Evolutionary conservation across 1,140 invertebrate species (phyloP), one percentile per base, ranked within the genome.

Genomic region (Akabosia matsudoensis): DNA sequence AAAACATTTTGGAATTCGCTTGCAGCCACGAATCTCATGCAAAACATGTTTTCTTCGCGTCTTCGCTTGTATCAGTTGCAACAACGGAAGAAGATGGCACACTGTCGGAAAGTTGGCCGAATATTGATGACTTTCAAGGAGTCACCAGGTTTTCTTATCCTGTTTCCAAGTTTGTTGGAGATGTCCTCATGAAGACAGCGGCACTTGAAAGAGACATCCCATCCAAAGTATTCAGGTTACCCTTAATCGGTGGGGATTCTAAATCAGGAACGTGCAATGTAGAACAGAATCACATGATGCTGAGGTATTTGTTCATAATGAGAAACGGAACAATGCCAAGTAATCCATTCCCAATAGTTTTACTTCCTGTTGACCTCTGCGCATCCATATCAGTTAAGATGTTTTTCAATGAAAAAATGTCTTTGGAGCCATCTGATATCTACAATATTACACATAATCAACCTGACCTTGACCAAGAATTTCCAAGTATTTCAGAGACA

Each of bases 1-100:
- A 61, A n/a, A 77, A 77, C 18, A 31, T 77, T 51, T 16, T 77
- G 7, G 28, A 37, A 30, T 77, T 77, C 37, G 67, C 75, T 2
- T 67, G 61, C 31, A 13, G 10, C 7, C 7, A 24, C 10, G 33
- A 72, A 37, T 18, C 13, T 34, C 70, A 51, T 3, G n/a, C 45
- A 13, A 72, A 72, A 26, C 37, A 72, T 22, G 22, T 72, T 18
- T 72, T 22, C 34, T 24, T 45, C 24, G 70, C 70, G 1, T 72
- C 70, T 1, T 45, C 70, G 7, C 33, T 72, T 14, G 16, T 72
- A 3, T 34, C 70, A 7, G 70, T 45, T 14, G 37, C 70, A 1
- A 45, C 33, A 13, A 28, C 37, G 4, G 70, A 72, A 2, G 33
- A 72, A 13, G 37, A 34, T 45, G 33, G 33, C 1, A 37, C 10